Evolutionary conservation across 1,140 invertebrate genomes (phyloP).

Genomic region (Drosophila serrata): DNA sequence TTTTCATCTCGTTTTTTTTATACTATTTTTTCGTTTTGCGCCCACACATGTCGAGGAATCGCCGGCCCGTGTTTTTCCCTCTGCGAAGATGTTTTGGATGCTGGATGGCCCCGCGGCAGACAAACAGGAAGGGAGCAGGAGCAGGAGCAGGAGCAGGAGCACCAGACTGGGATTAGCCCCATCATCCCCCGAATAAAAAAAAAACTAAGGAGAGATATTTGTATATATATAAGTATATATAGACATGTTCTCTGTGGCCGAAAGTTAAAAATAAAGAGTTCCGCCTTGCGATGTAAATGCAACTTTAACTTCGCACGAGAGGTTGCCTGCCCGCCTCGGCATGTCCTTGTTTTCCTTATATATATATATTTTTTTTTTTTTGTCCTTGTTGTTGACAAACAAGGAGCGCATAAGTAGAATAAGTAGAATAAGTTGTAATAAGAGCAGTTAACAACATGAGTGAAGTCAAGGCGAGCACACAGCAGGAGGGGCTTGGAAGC

Average conservation of each 20-base stretch:
- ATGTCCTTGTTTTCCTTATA: constrained; percentile 12
- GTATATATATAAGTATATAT: constrained; percentile 15
- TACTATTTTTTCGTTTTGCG: constrained; percentile 15
- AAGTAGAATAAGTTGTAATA: constrained; percentile 81
- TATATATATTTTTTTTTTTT: constrained; percentile 24
- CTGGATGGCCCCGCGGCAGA: constrained; percentile 66
- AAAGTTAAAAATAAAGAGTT: constrained; percentile 60
- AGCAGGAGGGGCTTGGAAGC: neutral
- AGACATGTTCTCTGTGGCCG: constrained; percentile 31
- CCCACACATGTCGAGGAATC: constrained; percentile 61
- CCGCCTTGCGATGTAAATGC: constrained; percentile 65
- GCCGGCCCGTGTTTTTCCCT: constrained; percentile 20
- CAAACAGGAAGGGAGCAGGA: constrained; percentile 50
- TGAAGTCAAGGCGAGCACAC: constrained; percentile 29
- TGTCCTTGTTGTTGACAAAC: constrained; percentile 60
- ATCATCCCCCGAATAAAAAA: constrained; percentile 14
- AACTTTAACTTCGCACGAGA: constrained; percentile 61
- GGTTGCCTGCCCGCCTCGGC: constrained; percentile 13
- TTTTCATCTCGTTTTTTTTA: constrained; percentile 63
- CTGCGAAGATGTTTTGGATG: constrained; percentile 69
- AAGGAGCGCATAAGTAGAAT: constrained; percentile 63
- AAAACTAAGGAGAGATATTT: constrained; percentile 11
- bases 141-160: constrained; percentile 6
- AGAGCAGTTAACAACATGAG: constrained; percentile 79
- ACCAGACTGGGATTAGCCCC: constrained; percentile 63